A percentile compares a stretch with the other conserved stretches of the same genome.
phyloP scores from a whole-genome alignment of 2,888 invertebrate species.

The Metalampra italica region DNA sequence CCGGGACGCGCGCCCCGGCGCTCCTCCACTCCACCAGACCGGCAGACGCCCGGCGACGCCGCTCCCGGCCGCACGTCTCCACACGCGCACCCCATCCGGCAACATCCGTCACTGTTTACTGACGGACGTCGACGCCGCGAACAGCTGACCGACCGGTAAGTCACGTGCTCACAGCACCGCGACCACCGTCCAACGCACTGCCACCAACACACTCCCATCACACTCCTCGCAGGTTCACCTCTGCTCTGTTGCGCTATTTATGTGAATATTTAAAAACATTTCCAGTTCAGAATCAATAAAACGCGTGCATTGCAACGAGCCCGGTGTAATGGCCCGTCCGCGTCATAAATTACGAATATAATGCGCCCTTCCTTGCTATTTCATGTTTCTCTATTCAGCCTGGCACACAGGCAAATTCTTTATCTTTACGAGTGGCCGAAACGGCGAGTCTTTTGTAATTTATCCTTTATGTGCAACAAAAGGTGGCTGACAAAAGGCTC shows the following conservation, averaged over 20 bases:
- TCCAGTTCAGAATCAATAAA: slow-evolving; percentile 56
- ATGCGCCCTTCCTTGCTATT: slow-evolving; percentile 69
- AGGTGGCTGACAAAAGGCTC: slow-evolving; percentile 57
- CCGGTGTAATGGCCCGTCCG: slow-evolving; percentile 46
- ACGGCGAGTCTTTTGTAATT: slow-evolving; percentile 64
- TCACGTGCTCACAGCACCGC: slow-evolving; percentile 57
- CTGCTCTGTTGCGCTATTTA: slow-evolving; percentile 18
- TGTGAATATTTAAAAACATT: slow-evolving; percentile 47
- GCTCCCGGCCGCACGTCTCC: slow-evolving; percentile 60
- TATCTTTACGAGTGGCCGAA: slow-evolving; percentile 67
- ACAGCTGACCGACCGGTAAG: slow-evolving; percentile 77
- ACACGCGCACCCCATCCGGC: slow-evolving; percentile 49
- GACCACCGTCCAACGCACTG: slow-evolving; percentile 20
- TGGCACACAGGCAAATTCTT: slow-evolving; percentile 56
- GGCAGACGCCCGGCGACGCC: slow-evolving; percentile 79
- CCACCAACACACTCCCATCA: slow-evolving; percentile 17
- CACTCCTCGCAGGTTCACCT: slow-evolving; percentile 15
- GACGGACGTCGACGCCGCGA: slow-evolving; percentile 48
- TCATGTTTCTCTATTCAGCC: slow-evolving; percentile 59
- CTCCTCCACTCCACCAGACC: slow-evolving; percentile 77
- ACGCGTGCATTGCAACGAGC: slow-evolving; percentile 28
- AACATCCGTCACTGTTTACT: slow-evolving; percentile 73
- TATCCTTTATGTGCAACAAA: slow-evolving; percentile 69
- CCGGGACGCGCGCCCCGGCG: slow-evolving; percentile 68
- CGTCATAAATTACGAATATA: slow-evolving; percentile 70